A percentile compares a stretch with the other conserved stretches of the same genome.
These are phyloP conservation scores for western clawed frog (Xenopus tropicalis) DNA, from an alignment of 2,113 vertebrate genomes.

Conservation along the genomic window UCB_Xtro_10.0 CM004448.2:105311501-105312000, in stretches of 20 bases:
- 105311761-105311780: constrained; percentile 21
- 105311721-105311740: constrained; percentile 33
- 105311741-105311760: constrained; percentile 17
- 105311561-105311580: constrained; percentile 29
- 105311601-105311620: constrained; percentile 47
- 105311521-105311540: constrained; percentile 21
- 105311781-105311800: constrained; percentile 27
- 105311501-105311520: constrained; percentile 30
- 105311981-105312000: no score
- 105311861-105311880: no score
- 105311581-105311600: constrained; percentile 49
- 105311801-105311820: neutral
- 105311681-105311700: constrained; percentile 35
- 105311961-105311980: no score
- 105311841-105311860: neutral
- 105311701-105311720: constrained; percentile 32
- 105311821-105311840: neutral
- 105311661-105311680: constrained; percentile 42
- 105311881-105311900: no score
- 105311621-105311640: constrained; percentile 42
- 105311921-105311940: no score
- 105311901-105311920: no score
- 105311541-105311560: constrained; percentile 40
- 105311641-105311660: constrained; percentile 46
- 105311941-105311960: no score